These are phyloP conservation scores for Rambutsinella grinnellia DNA, from an alignment of 2,888 invertebrate genomes.

Conservation along the genomic window DNA sequence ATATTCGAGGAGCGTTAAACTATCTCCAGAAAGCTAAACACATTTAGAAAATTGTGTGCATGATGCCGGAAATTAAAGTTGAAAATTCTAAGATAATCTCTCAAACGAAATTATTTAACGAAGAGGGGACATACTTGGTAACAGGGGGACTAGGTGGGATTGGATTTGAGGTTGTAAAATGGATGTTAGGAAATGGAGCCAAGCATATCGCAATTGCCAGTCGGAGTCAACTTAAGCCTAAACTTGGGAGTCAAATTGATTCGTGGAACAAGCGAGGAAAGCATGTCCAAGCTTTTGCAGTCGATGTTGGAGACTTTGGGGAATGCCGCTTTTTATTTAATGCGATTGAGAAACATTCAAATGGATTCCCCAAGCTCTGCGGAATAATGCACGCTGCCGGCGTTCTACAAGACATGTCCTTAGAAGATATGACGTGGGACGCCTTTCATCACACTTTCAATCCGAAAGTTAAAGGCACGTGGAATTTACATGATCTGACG, in stretches of 20 bases:
- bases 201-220: slow-evolving; percentile 40
- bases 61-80: slow-evolving; percentile 35
- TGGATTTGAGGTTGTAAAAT: slow-evolving; percentile 56
- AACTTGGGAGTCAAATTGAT: too few species aligned
- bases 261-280: slow-evolving; percentile 8
- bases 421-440: slow-evolving; percentile 52
- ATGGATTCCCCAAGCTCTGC: slow-evolving; percentile 29
- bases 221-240: slow-evolving; percentile 29
- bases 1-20: slow-evolving; percentile 38
- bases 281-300: slow-evolving; percentile 7
- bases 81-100: not conserved
- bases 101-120: slow-evolving; percentile 23
- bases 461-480: slow-evolving; percentile 43
- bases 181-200: slow-evolving; percentile 52
- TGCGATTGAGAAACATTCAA: not conserved
- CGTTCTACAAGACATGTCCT: slow-evolving; percentile 26
- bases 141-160: slow-evolving; percentile 53
- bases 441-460: slow-evolving; percentile 34
- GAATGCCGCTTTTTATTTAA: slow-evolving; percentile 12
- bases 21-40: slow-evolving; percentile 52
- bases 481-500: slow-evolving; percentile 48
- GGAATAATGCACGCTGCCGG: slow-evolving; percentile 54
- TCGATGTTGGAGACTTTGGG: slow-evolving; percentile 36
- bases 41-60: slow-evolving; percentile 50
- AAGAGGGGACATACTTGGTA: slow-evolving; percentile 37